Evolutionary conservation across 2,888 invertebrate species (phyloP).

Genomic region (Macroteleia sp.): DNA sequence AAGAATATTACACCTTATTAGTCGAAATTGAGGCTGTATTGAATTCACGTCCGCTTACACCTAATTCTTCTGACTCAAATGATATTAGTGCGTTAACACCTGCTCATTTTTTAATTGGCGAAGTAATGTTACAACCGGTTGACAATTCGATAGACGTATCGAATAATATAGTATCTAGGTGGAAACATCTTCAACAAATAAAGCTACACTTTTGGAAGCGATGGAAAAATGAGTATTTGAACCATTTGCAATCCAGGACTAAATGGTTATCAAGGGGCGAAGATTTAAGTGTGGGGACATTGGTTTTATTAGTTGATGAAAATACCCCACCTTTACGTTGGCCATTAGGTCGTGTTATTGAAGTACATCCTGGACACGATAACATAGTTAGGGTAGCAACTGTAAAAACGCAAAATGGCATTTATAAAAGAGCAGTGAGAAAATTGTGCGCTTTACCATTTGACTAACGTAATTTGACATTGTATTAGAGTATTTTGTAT

Average conservation of each 20-base stretch:
- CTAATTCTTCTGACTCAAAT: conserved; percentile 67
- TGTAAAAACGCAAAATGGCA: conserved; percentile 11
- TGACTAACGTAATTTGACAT: background rate
- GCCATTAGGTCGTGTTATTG: conserved; percentile 41
- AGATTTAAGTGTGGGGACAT: conserved; percentile 32
- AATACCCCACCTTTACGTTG: conserved; percentile 46
- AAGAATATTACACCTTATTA: conserved; percentile 62
- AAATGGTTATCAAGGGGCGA: conserved; percentile 46
- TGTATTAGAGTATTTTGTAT: background rate
- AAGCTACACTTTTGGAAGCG: conserved; percentile 56
- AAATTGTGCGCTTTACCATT: conserved; percentile 11
- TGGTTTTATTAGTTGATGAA: conserved; percentile 52
- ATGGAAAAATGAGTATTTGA: conserved; percentile 50
- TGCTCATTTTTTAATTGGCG: conserved; percentile 72
- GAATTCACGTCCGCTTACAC: conserved; percentile 72
- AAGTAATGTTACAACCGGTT: conserved; percentile 13
- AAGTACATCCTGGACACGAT: conserved; percentile 43
- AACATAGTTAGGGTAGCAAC: conserved; percentile 9
- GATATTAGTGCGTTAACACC: conserved; percentile 70
- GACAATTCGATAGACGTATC: background rate
- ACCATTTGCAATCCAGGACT: conserved; percentile 48
- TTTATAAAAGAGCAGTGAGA: conserved; percentile 8
- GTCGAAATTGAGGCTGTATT: conserved; percentile 71
- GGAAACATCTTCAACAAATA: conserved; percentile 58
- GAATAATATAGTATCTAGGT: conserved; percentile 47